phyloP scores from a whole-genome alignment of 2,888 invertebrate species.

The Zootermopsis nevadensis region DNA sequence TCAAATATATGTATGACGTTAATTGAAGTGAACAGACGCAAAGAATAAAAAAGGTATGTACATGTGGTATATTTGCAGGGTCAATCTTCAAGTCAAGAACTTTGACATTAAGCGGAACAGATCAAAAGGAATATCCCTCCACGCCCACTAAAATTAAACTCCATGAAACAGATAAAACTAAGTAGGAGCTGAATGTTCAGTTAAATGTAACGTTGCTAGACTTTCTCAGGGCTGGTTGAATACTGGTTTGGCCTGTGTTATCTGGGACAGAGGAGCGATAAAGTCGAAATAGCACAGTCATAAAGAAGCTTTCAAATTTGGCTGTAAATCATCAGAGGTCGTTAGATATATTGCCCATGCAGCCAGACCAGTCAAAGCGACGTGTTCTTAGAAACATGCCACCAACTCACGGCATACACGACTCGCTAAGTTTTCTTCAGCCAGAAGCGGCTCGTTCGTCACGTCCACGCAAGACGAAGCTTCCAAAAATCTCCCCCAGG shows the following conservation, averaged over 20 bases:
- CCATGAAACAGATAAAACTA: background rate
- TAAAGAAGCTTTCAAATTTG: constrained; percentile 50
- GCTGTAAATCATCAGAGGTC: constrained; percentile 49
- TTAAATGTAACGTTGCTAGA: background rate
- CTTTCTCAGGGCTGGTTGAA: too few species aligned
- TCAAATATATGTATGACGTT: background rate
- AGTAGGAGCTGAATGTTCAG: too few species aligned
- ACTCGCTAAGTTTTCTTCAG: background rate
- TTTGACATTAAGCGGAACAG: constrained; percentile 2
- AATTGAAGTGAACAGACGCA: background rate
- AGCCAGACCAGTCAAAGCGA: constrained; percentile 20
- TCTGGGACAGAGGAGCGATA: constrained; percentile 46
- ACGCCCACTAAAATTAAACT: constrained; percentile 14
- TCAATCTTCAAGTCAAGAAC: background rate
- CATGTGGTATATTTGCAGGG: background rate
- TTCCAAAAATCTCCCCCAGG: background rate
- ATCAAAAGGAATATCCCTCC: background rate
- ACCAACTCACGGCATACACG: too few species aligned
- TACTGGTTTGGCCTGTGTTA: constrained; percentile 8
- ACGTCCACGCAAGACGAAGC: background rate
- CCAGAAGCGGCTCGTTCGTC: background rate
- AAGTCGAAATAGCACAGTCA: constrained; percentile 49
- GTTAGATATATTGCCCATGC: constrained; percentile 28
- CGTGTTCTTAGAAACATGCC: too few species aligned
- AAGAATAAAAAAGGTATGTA: background rate